phyloP scores from a whole-genome alignment of 2,113 vertebrate species.

The Beaufortia kweichowensis region DNA sequence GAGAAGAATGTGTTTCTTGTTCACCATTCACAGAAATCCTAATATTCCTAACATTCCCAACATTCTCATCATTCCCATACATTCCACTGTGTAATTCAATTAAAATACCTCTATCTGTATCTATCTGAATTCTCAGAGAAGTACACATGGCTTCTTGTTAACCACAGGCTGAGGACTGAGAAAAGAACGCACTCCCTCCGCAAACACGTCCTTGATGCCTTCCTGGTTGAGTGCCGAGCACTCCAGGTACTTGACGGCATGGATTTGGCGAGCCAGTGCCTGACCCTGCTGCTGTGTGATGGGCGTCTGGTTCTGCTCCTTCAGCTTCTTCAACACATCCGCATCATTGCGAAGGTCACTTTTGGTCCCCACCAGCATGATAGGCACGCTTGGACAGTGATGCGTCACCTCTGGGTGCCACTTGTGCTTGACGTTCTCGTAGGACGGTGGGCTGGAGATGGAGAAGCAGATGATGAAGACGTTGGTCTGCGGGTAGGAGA shows the following conservation, averaged over 20 bases:
- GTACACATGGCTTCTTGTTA: constrained; percentile 78
- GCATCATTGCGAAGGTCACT: constrained; percentile 88
- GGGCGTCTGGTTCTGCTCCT: constrained; percentile 89
- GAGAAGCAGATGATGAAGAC: constrained; percentile 97
- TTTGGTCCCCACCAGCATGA: constrained; percentile 95
- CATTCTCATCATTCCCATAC: constrained; percentile 30
- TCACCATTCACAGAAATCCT: constrained; percentile 12
- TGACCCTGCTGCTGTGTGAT: constrained; percentile 85
- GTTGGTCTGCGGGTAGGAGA: constrained; percentile 94
- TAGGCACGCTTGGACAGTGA: constrained; percentile 90
- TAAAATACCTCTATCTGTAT: constrained; percentile 34
- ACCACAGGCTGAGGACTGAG: constrained; percentile 82
- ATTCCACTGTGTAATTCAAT: constrained; percentile 12
- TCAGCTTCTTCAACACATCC: constrained; percentile 84
- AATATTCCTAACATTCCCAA: constrained; percentile 14
- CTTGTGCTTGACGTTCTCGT: constrained; percentile 93
- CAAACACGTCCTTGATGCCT: constrained; percentile 93
- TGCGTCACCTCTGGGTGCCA: constrained; percentile 96
- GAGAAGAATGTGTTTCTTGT: constrained; percentile 9
- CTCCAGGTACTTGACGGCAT: constrained; percentile 88
- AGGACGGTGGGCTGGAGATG: constrained; percentile 91
- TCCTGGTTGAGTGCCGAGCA: constrained; percentile 94
- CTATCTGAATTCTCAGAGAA: constrained; percentile 74
- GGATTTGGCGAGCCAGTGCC: constrained; percentile 87
- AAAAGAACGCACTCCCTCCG: constrained; percentile 83